Conservation (phyloP, 2,888 invertebrate genomes). For the Noctua fimbriata region DNA sequence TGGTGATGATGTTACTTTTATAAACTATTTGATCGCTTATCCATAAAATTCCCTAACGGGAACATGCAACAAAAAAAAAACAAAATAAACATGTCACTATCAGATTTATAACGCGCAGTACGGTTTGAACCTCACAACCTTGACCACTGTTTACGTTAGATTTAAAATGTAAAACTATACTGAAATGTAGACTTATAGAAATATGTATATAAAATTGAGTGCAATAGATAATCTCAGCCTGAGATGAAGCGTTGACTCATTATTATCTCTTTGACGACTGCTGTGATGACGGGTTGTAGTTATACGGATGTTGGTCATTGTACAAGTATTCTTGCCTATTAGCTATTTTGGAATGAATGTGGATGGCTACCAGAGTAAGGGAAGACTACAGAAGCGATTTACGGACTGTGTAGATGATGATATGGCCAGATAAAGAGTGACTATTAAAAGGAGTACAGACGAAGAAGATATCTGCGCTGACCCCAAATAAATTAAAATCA, state of each 20-base stretch:
- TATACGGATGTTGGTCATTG: neutral
- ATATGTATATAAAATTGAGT: conserved; percentile 22
- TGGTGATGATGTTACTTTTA: neutral
- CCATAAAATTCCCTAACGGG: conserved; percentile 5
- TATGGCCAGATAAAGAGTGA: neutral
- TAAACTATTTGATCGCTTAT: neutral
- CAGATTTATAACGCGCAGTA: conserved; percentile 49
- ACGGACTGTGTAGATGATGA: neutral
- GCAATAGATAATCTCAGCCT: neutral
- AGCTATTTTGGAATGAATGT: neutral
- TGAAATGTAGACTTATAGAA: neutral
- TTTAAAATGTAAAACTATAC: conserved; percentile 58
- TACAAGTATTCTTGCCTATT: neutral
- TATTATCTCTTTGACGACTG: conserved; percentile 1
- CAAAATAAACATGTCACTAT: conserved; percentile 48
- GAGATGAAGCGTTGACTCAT: conserved; percentile 1
- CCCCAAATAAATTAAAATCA: neutral
- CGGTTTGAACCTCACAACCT: conserved; percentile 44
- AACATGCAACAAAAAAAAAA: conserved; percentile 17
- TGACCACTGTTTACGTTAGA: conserved; percentile 58
- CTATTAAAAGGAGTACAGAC: neutral
- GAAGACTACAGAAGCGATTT: neutral
- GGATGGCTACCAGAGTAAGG: neutral
- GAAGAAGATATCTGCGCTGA: neutral
- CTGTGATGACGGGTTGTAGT: neutral